phyloP scores from a whole-genome alignment of 2,888 invertebrate species.

The Zele albiditarsus region DNA sequence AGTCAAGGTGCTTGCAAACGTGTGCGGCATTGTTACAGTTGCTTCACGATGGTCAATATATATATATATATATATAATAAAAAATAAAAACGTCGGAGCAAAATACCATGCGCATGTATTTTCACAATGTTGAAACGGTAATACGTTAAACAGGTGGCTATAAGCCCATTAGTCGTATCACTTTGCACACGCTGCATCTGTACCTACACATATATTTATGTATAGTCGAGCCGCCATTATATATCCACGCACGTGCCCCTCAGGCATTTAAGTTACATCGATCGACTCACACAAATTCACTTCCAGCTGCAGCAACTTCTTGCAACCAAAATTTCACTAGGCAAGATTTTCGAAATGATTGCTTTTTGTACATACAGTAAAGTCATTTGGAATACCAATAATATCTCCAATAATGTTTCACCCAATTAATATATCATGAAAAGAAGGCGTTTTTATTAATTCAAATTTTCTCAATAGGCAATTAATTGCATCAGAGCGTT shows the following conservation, averaged over 20 bases:
- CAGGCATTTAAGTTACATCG: slow-evolving; percentile 27
- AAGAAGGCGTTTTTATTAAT: slow-evolving; percentile 32
- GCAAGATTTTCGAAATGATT: slow-evolving; percentile 10
- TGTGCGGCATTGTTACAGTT: background rate
- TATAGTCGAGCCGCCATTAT: background rate
- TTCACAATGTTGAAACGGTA: slow-evolving; percentile 26
- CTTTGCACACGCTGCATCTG: slow-evolving; percentile 45
- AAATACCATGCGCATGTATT: slow-evolving; percentile 5
- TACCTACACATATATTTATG: slow-evolving; percentile 34
- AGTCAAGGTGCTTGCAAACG: slow-evolving; percentile 30
- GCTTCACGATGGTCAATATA: background rate
- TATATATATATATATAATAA: background rate
- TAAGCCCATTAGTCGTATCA: slow-evolving; percentile 48
- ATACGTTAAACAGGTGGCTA: slow-evolving; percentile 52
- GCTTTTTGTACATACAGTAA: too few relatives aligned
- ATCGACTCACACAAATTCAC: slow-evolving; percentile 27
- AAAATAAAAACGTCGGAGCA: background rate
- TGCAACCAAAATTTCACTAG: slow-evolving; percentile 1
- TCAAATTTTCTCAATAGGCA: slow-evolving; percentile 27
- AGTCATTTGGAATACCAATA: too few relatives aligned
- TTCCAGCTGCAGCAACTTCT: slow-evolving; percentile 30
- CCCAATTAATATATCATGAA: too few relatives aligned
- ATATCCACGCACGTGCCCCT: slow-evolving; percentile 40
- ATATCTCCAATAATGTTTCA: too few relatives aligned
- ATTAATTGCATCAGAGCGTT: slow-evolving; percentile 23